These are phyloP conservation scores for Gobio occitaniae DNA, from an alignment of 2,797 vertebrate genomes.

Conservation along the genomic window DNA sequence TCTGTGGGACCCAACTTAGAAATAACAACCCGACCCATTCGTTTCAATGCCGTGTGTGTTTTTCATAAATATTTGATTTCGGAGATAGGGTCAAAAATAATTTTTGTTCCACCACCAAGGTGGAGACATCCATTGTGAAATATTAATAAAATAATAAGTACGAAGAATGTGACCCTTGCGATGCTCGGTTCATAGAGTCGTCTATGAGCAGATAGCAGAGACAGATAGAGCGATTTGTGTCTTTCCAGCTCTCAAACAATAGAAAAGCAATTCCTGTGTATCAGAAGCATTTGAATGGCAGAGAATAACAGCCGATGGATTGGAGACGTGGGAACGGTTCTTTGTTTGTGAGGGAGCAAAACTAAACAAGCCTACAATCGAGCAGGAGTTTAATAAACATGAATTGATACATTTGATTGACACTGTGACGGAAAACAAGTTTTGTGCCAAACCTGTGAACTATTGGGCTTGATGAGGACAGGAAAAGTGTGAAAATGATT, in stretches of 20 bases:
- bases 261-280: conserved; percentile 69
- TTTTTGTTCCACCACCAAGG: conserved; percentile 62
- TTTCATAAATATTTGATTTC: conserved; percentile 74
- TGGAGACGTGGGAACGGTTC: conserved; percentile 67
- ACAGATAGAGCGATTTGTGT: conserved; percentile 65
- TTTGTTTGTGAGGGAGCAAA: conserved; percentile 58
- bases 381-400: conserved; percentile 47
- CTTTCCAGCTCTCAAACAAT: conserved; percentile 54
- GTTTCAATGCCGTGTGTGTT: conserved; percentile 66
- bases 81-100: conserved; percentile 64
- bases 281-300: conserved; percentile 59
- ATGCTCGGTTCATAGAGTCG: conserved; percentile 2
- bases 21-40: conserved; percentile 33
- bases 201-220: conserved; percentile 64
- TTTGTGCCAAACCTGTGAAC: not conserved
- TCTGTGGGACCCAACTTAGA: not conserved
- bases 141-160: conserved; percentile 66
- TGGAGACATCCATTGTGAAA: conserved; percentile 72
- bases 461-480: not conserved
- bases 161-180: conserved; percentile 50
- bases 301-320: conserved; percentile 64
- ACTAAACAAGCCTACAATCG: conserved; percentile 49
- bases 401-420: not conserved
- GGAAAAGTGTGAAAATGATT: too few relatives aligned
- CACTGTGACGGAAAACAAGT: not conserved